phyloP scores from a whole-genome alignment of 2,888 invertebrate genomes.

The Himalopsyche tibetana region DNA sequence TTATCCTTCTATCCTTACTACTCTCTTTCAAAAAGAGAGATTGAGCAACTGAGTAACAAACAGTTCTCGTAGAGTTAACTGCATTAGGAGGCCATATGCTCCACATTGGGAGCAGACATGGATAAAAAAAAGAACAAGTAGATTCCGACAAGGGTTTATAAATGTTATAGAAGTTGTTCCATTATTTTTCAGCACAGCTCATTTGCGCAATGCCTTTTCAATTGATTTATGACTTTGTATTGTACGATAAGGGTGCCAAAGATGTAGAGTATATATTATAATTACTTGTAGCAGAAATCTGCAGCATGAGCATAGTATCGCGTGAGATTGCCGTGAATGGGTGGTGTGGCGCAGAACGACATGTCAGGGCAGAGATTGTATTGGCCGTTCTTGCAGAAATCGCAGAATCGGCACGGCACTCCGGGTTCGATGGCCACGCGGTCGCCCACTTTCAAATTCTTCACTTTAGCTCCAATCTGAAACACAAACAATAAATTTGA shows the following conservation, averaged over 20 bases:
- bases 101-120: no score
- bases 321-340: constrained; percentile 91
- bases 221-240: no score
- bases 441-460: constrained; percentile 85
- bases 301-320: constrained; percentile 93
- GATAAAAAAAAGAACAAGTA: no score
- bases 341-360: constrained; percentile 96
- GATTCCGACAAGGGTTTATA: no score
- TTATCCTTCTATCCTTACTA: no score
- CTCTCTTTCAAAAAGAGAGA: no score
- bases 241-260: neutral
- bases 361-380: constrained; percentile 95
- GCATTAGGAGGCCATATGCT: no score
- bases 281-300: constrained; percentile 90
- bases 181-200: no score
- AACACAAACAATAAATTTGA: constrained; percentile 3
- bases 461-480: constrained; percentile 78
- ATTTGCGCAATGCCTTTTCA: no score
- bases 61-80: no score
- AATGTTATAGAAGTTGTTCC: no score
- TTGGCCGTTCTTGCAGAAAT: constrained; percentile 89
- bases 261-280: constrained; percentile 23
- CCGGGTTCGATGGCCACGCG: constrained; percentile 97
- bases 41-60: no score
- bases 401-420: constrained; percentile 89